Evolutionary conservation across 2,888 invertebrate genomes (phyloP).

Genomic region (Matsumyia berberina): DNA sequence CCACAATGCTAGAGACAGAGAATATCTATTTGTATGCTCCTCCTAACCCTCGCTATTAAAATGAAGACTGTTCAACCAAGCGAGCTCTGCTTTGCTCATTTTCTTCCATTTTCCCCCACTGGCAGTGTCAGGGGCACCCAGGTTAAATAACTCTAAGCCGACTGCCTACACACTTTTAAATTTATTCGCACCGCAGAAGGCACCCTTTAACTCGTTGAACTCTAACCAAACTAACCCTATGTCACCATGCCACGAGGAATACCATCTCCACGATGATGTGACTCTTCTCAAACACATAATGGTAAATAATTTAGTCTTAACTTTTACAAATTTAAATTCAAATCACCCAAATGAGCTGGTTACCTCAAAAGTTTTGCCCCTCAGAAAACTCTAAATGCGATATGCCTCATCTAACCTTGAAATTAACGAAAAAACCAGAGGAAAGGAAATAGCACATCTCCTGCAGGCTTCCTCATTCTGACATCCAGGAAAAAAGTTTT

Average conservation of each 20-base stretch:
- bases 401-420: constrained; percentile 28
- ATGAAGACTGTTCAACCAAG: too few relatives aligned
- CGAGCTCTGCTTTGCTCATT: too few relatives aligned
- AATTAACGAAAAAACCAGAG: not conserved
- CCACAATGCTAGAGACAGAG: too few relatives aligned
- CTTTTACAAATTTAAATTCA: constrained; percentile 26
- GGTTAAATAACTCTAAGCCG: too few relatives aligned
- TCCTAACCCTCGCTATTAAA: too few relatives aligned
- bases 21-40: too few relatives aligned
- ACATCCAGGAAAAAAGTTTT: constrained; percentile 2
- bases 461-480: not conserved
- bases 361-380: constrained; percentile 30
- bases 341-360: constrained; percentile 7
- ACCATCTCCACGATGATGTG: not conserved
- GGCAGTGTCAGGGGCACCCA: too few relatives aligned
- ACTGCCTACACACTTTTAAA: too few relatives aligned
- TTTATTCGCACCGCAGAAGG: too few relatives aligned
- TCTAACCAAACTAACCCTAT: too few relatives aligned
- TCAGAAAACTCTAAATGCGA: constrained; percentile 6
- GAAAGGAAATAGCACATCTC: not conserved
- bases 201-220: too few relatives aligned
- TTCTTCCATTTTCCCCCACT: too few relatives aligned
- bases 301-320: constrained; percentile 7
- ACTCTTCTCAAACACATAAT: not conserved
- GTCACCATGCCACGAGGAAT: not conserved